Base-by-base conservation (phyloP, 35 echinoderm and acorn worm species). In the Apostichopus japonicus region DNA sequence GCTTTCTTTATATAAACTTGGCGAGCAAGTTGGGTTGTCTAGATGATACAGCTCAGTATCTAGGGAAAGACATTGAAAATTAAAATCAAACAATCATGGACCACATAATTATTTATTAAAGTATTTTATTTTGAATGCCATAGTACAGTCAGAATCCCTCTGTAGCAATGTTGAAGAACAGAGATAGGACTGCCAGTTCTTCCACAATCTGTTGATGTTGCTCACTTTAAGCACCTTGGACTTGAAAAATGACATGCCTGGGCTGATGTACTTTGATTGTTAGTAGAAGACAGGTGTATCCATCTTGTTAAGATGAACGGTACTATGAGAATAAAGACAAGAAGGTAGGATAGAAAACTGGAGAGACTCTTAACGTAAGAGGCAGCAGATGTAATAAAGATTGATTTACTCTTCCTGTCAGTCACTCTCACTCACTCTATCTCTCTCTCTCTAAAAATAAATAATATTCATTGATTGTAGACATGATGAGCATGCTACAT, bases 351-450 rank as follows among this genome's bases (percentile, higher is more conserved):
- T 6, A 84, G 5, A 84, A 57, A 84, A 58, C 53, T 44, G 33
- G 33, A 24, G 81, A 58, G 81, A 24, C 53, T 57, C 57, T 19
- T 84, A 55, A 84, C 21, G 21, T 84, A n/a, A 84, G 56, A 57
- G 81, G 16, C 53, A 84, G 56, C 23, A 80, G 16, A 84, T 84
- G 56, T 84, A 84, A 84, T 84, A 84, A 84, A 51, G 54, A 84
- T 84, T 57, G 81, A 84, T 84, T 58, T 57, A 6, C 21, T 22
- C 81, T 84, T 84, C 81, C 81, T 57, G 55, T 84, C 81, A 84
- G 54, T 84, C 53, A 57, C 10, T n/a, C 71, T 7, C 71, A 19
- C 71, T 75, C 71, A 7, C 71, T 75, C 71, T 75, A 1, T n/a
- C 71, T 75, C 71, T n/a, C 71, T 75, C 71, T 75, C 71, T 75